phyloP scores from a whole-genome alignment of 2,113 vertebrate genomes.

The Phoxinus phoxinus region DNA sequence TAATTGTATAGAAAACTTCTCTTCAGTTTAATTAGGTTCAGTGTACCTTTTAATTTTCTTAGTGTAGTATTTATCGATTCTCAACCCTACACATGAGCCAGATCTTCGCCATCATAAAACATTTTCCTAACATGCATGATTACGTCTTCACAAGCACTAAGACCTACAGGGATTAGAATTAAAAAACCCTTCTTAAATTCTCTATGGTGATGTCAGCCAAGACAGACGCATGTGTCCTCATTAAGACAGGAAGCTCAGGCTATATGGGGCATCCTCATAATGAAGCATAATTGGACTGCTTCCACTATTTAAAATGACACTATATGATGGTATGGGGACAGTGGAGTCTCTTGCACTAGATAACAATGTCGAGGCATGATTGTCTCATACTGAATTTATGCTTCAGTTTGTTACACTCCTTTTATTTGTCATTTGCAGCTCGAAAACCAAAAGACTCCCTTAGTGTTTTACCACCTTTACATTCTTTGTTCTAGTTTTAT shows the following conservation, averaged over 20 bases:
- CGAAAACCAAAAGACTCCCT: conserved; percentile 27
- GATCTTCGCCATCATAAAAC: not conserved
- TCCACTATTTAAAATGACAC: conserved; percentile 44
- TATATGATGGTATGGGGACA: conserved; percentile 35
- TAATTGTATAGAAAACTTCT: not conserved
- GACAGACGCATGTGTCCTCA: conserved; percentile 50
- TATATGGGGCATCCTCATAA: conserved; percentile 52
- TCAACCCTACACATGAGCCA: not conserved
- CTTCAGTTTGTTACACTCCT: conserved; percentile 13
- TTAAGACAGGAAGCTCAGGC: conserved; percentile 42
- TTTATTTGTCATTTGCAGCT: conserved; percentile 33
- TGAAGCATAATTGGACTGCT: conserved; percentile 54
- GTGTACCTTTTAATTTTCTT: not conserved
- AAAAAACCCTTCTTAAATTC: conserved; percentile 26
- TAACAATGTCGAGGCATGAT: conserved; percentile 29
- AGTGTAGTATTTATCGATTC: not conserved
- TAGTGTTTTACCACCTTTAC: conserved; percentile 18
- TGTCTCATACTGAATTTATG: not conserved
- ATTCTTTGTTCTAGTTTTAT: conserved; percentile 41
- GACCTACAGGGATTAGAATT: conserved; percentile 24
- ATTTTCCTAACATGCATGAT: not conserved
- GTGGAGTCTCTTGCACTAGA: conserved; percentile 44
- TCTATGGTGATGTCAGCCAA: conserved; percentile 45
- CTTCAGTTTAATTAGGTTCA: not conserved
- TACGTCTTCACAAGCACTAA: conserved; percentile 26